Conservation (phyloP, 2,113 vertebrate genomes). For the Perca fluviatilis region DNA sequence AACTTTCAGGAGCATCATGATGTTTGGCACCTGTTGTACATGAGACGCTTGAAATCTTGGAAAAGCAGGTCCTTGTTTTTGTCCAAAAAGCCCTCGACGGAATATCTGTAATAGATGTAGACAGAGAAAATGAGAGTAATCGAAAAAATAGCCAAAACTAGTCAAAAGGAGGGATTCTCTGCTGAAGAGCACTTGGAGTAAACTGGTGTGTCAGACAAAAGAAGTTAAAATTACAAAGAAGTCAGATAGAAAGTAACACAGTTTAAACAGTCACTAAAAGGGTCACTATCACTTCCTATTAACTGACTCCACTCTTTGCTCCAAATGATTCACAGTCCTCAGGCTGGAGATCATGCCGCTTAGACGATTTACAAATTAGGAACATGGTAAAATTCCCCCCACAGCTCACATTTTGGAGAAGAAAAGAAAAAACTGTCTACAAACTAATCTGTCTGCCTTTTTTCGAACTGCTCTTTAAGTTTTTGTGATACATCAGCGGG, state of each 20-base stretch:
- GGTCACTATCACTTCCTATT: conserved; percentile 8
- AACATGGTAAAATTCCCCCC: conserved; percentile 30
- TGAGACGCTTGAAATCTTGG: conserved; percentile 95
- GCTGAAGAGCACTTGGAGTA: neutral
- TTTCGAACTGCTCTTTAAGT: conserved; percentile 27
- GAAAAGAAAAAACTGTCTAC: conserved; percentile 26
- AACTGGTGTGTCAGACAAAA: conserved; percentile 8
- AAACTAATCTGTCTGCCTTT: conserved; percentile 37
- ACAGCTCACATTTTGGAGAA: conserved; percentile 14
- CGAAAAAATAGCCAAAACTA: neutral
- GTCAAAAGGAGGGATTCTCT: conserved; percentile 5
- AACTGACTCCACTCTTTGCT: neutral
- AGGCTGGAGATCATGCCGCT: conserved; percentile 27
- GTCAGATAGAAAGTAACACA: neutral
- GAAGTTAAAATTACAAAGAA: conserved; percentile 1
- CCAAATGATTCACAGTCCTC: conserved; percentile 34
- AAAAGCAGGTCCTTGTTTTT: conserved; percentile 97
- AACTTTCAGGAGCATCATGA: conserved; percentile 29
- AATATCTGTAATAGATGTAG: conserved; percentile 86
- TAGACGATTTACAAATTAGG: conserved; percentile 44
- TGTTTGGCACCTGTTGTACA: conserved; percentile 91
- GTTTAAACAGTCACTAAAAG: conserved; percentile 18
- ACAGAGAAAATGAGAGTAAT: conserved; percentile 18
- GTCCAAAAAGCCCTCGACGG: conserved; percentile 93
- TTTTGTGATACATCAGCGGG: conserved; percentile 40